Percentiles rank a stretch among this genome's conserved stretches.
phyloP scores from a whole-genome alignment of 2,888 invertebrate species.

The Steinernema hermaphroditum region DNA sequence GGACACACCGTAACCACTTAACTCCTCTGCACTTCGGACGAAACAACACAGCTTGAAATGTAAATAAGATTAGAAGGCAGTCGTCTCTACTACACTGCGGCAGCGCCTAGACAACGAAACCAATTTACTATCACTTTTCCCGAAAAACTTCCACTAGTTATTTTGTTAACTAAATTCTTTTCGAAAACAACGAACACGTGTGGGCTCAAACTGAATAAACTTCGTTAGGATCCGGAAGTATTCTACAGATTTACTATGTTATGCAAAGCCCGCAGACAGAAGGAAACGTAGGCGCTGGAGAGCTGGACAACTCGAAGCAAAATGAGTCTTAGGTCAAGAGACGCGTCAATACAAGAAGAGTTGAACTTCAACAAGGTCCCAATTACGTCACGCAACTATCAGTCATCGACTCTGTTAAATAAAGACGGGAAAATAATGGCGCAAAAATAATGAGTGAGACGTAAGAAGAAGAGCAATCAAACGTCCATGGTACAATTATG shows the following conservation, averaged over 20 bases:
- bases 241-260: neutral
- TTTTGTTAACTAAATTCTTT: conserved; percentile 9
- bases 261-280: no score
- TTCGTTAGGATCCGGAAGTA: conserved; percentile 1
- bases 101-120: conserved; percentile 6
- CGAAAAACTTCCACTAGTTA: neutral
- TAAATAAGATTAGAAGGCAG: no score
- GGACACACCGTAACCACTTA: no score
- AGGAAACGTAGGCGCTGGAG: no score
- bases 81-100: neutral
- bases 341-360: no score
- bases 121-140: conserved; percentile 25
- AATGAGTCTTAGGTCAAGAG: no score
- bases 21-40: no score
- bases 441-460: conserved; percentile 25
- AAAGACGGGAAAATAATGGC: neutral
- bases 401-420: neutral
- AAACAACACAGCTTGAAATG: no score
- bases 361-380: no score
- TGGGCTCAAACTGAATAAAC: neutral
- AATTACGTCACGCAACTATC: neutral
- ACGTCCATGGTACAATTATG: neutral
- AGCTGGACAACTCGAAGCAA: no score
- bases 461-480: conserved; percentile 11
- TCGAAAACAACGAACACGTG: conserved; percentile 17